Base-by-base conservation (phyloP, 37 sponge, comb jelly and placozoan species). In the Halichondria panicea region DNA sequence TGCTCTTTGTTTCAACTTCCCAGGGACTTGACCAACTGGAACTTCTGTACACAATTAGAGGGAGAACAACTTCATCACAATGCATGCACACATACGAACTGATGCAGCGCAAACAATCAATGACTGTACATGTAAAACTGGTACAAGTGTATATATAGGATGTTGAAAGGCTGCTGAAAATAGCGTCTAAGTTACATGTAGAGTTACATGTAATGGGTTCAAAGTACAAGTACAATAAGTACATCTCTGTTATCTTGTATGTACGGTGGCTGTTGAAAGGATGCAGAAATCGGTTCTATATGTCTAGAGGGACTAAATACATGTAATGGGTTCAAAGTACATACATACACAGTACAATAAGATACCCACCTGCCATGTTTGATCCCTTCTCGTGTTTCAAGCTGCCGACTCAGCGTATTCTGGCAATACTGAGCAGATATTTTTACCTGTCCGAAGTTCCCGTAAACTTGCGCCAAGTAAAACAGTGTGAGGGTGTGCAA, bases 381-480 rank as follows among this genome's bases (percentile, higher is more conserved):
- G 35, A 41, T 70, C 70, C 12, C 71, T 55, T 70, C 44, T 28
- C 76, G 64, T 19, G 65, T 73, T 30, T 76, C 70, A 27, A 97
- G 80, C 75, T 97, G 98, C 42, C 98, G 25, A 46, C 72, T 68
- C 34, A 97, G 86, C 0, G 98, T 97, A 19, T 54, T 75, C 64
- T 79, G 84, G 65, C 95, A 97, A 62, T 92, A 92, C 30, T 83
- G 78, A 3, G 98, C 95, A 12, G 95, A 87, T 31, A 63, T 42
- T 40, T 85, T 68, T 30, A 64, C 65, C 63, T 94, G 77, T 2
- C 70, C 81, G 54, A 81, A 59, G 48, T 89, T 81, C 0, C 86
- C 91, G 55, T 89, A 97, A 53, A 92, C 91, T 64, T 97, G 98
- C 37, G 98, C 98, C 18, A 97, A 81, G 69, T 92, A 97, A 79